Evolutionary conservation across 2,113 vertebrate species (phyloP), one percentile per base, ranked within the genome.

Genomic region (Larimichthys polyactis): DNA sequence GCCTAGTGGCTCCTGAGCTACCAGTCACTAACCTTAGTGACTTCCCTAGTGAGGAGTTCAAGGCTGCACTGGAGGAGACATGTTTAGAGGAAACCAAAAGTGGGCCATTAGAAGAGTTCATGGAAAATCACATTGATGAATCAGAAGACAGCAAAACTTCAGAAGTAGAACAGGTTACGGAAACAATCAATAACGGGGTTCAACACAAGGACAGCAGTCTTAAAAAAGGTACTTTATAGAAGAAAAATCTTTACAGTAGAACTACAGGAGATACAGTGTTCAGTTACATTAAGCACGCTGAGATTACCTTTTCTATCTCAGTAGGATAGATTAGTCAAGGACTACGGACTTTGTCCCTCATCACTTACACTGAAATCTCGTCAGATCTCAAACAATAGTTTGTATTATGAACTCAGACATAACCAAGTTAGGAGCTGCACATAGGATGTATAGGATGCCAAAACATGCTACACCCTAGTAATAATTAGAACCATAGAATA

Each of bases 31-130:
- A 91, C 24, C 58, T 93, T 5, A 83, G 43, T 60, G 75, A 90
- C 22, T 91, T 93, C 71, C 93, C 93, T 4, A 86, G 24, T 67
- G 91, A 92, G 48, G 95, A 95, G 67, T 89, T 95, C 49, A 94
- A 94, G 63, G 77, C 59, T 2, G 88, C 85, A 0, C 71, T 92
- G 36, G 89, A 95, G 67, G 92, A 94, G 66, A 81, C 84, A 0
- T 85, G 84, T 80, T 20, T 58, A 51, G 86, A 88, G 10, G 67
- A 73, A 12, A 27, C 71, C 0, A 12, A 70, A 48, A 65, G 55
- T 8, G 62, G 29, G 24, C 9, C 71, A 3, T 32, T 58, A 24
- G 58, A 89, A 40, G 87, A 86, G 27, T 32, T 46, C 4, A 22
- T 75, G 43, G 75, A 89, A 64, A 90, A 93, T 63, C 81, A 79